Percentiles rank a stretch among this genome's conserved stretches.
phyloP scores from a whole-genome alignment of 2,888 invertebrate genomes.

The Sesia bembeciformis region DNA sequence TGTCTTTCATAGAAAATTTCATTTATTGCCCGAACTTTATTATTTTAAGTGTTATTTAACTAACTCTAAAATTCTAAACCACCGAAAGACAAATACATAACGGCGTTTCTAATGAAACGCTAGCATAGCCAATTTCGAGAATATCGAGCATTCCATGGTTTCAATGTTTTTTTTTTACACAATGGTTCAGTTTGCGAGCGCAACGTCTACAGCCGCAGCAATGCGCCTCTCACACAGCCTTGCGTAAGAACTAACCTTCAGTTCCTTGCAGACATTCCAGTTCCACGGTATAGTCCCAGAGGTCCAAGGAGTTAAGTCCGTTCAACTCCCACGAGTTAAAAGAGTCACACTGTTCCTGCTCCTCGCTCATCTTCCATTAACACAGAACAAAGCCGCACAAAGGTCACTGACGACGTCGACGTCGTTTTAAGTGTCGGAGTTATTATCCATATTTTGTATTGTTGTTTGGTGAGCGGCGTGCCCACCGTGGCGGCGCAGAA shows the following conservation, averaged over 20 bases:
- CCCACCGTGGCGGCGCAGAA: conserved; percentile 37
- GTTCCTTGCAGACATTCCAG: conserved; percentile 85
- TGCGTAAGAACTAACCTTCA: conserved; percentile 77
- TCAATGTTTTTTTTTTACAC: conserved; percentile 30
- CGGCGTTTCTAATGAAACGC: conserved; percentile 9
- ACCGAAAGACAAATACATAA: too few relatives aligned
- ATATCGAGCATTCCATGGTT: conserved; percentile 34
- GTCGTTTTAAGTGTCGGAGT: conserved; percentile 28
- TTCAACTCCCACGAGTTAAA: conserved; percentile 70
- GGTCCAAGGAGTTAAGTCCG: conserved; percentile 82
- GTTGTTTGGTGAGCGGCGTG: conserved; percentile 24
- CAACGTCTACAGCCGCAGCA: conserved; percentile 11
- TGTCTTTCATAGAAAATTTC: too few relatives aligned
- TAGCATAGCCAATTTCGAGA: conserved; percentile 19
- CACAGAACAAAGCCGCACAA: conserved; percentile 17
- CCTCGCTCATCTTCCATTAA: conserved; percentile 55
- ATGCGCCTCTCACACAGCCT: conserved; percentile 45
- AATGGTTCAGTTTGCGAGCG: conserved; percentile 28
- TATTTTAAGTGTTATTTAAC: background rate
- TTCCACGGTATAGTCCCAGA: conserved; percentile 90
- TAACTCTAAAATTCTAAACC: background rate
- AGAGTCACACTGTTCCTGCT: conserved; percentile 58
- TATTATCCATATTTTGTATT: conserved; percentile 38
- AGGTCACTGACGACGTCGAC: conserved; percentile 33
- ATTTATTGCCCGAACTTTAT: too few relatives aligned